phyloP scores from a whole-genome alignment of 2,113 vertebrate genomes.

The Helogale parvula region DNA sequence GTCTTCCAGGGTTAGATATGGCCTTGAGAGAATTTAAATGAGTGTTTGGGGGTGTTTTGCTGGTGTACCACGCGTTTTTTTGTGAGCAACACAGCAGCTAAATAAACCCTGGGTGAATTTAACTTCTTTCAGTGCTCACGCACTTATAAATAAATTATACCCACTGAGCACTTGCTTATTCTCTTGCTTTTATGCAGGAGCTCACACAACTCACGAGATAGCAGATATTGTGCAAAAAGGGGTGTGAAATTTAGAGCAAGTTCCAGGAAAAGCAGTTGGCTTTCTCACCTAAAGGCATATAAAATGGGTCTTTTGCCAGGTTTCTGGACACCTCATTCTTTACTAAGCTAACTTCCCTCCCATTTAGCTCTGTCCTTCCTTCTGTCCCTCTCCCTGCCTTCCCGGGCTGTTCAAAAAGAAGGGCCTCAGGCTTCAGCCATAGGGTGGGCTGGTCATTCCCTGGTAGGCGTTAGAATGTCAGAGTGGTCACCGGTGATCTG shows the following conservation, averaged over 20 bases:
- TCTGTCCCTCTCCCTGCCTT: neutral
- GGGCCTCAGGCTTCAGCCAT: neutral
- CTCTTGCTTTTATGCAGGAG: neutral
- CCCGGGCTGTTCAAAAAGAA: neutral
- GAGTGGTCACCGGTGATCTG: neutral
- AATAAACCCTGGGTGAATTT: neutral
- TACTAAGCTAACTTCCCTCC: neutral
- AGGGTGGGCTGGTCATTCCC: neutral
- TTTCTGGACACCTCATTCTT: constrained; percentile 69
- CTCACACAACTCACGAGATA: neutral
- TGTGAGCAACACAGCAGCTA: neutral
- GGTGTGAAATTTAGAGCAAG: constrained; percentile 75
- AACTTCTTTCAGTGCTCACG: neutral
- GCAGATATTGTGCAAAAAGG: constrained; percentile 54
- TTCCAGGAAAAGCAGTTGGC: constrained; percentile 83
- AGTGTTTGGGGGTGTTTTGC: neutral
- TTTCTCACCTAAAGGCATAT: constrained; percentile 82
- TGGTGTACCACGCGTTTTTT: neutral
- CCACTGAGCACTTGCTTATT: neutral
- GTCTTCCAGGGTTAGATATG: neutral
- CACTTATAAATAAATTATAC: neutral
- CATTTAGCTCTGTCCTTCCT: neutral
- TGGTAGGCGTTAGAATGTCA: neutral
- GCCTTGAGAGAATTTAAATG: neutral
- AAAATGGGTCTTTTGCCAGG: constrained; percentile 82